Evolutionary conservation across 2,888 invertebrate species (phyloP).

Genomic region (Drosophila birchii): DNA sequence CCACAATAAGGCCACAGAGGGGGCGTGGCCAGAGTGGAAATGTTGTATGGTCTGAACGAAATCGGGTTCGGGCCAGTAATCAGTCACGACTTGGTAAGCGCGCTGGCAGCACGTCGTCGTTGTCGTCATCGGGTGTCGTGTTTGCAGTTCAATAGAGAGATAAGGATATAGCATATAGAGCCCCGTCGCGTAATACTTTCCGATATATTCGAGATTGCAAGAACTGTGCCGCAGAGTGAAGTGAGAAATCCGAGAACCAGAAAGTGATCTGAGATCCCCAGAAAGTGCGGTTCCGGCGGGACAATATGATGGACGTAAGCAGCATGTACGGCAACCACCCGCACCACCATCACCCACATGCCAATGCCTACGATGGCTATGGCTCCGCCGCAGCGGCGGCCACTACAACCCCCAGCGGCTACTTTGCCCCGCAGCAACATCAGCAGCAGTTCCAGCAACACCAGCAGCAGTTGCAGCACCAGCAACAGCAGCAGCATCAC

Average conservation of each 20-base stretch:
- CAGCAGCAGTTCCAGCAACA: conserved; percentile 56
- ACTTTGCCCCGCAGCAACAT: conserved; percentile 56
- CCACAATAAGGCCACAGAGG: background rate
- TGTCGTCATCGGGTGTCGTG: conserved; percentile 55
- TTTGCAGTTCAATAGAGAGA: conserved; percentile 27
- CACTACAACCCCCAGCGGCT: conserved; percentile 56
- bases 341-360: conserved; percentile 83
- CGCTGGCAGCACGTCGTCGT: conserved; percentile 75
- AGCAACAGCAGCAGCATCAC: conserved; percentile 61
- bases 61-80: conserved; percentile 63
- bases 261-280: background rate
- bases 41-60: conserved; percentile 32
- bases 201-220: background rate
- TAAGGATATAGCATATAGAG: conserved; percentile 11
- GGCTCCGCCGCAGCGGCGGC: conserved; percentile 57
- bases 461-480: conserved; percentile 46
- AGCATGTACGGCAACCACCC: conserved; percentile 85
- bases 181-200: conserved; percentile 53
- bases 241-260: conserved; percentile 1
- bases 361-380: conserved; percentile 82
- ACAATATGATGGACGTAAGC: conserved; percentile 85
- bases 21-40: conserved; percentile 59
- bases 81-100: conserved; percentile 82
- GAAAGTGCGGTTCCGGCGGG: conserved; percentile 49
- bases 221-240: conserved; percentile 33